Base-by-base conservation (phyloP, 1,140 invertebrate species). In the Leucophenga varia region DNA sequence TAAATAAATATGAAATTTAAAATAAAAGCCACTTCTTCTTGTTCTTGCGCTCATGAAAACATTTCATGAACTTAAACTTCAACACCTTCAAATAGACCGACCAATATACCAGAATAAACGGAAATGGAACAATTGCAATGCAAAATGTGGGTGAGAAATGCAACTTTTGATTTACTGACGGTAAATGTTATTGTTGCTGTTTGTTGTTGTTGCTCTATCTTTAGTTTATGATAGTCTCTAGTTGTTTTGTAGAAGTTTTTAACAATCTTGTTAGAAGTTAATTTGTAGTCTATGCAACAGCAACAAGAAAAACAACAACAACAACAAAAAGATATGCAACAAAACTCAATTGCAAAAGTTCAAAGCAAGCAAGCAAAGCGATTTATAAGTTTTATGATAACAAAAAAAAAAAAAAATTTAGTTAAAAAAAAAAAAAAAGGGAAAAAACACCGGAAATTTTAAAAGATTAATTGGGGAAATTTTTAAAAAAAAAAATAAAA, bases 351-450 rank as follows among this genome's bases (percentile, higher is more conserved):
- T 67, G 63, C 56, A 63, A 67, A 67, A 67, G 63, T 67, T 67
- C 54, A 68, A 63, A 6, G 22, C 5, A 25, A 10, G 22, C 64
- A 56, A 55, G 63, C 63, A 63, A 67, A 67, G 68, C n/a, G 63
- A 67, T 67, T 67, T 67, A 67, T 68, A 52, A 67, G 68, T 43
- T 67, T 67, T 67, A 67, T 67, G 63, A 65, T 67, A 65, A 67
- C 59, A 65, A 47, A 45, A 51, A 52, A 44, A 51, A 4, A 51
- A 4, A 13, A 34, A 59, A 35, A 28, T 28, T 28, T 16, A 42
- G 46, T 22, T 12, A 31, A n/a, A 31, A 20, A 37, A 42, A 25
- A 49, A 28, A 19, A 35, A n/a, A 28, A 34, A 28, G 16, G 28
- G 12, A 12, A 20, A n/a, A 21, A 17, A 16, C 13, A 20, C 34